Evolutionary conservation across 2,113 vertebrate species (phyloP), one percentile per base, ranked within the genome.

Genomic region (Redunca redunca): DNA sequence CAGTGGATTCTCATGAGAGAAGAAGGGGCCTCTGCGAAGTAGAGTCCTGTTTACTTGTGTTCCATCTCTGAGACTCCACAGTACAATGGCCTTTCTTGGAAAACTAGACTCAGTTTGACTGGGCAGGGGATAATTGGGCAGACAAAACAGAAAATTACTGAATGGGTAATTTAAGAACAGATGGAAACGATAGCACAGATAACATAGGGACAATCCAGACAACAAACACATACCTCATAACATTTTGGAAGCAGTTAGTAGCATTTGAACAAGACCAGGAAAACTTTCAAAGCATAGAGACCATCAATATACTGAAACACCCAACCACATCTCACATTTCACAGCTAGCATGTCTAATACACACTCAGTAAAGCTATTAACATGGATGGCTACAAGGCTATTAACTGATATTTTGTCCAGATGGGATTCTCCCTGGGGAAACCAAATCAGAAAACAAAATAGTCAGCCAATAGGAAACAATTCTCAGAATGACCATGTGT

Each of bases 221-320:
- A 86, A 94, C 88, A 98, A 97, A 97, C 67, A 98, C 46, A 95
- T 91, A 94, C 88, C 92, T 94, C 57, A 85, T 95, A 98, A 95
- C 98, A 98, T 99, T 99, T 99, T 99, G 98, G 98, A 99, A 99
- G 98, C 99, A 99, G 98, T 98, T 98, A 83, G 64, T 91, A 97
- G 95, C 95, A 88, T 98, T 96, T 90, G 83, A 97, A 55, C 26
- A 97, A 96, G 6, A 2, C 94, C 93, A 92, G 96, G 88, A 95
- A 95, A 98, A 98, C 91, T 95, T 93, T 97, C 93, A 71, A 94
- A 97, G 50, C 94, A 83, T 33, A 67, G 40, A 90, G 33, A 77
- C 67, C 36, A 7, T 30, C 23, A 23, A 84, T 60, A 83, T 17
- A 96, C 52, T 33, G 33, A 95, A 58, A 96, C 30, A 25, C 19